These are phyloP conservation scores for Pegoplata infirma DNA, from an alignment of 2,888 invertebrate genomes.

Conservation along the genomic window DNA sequence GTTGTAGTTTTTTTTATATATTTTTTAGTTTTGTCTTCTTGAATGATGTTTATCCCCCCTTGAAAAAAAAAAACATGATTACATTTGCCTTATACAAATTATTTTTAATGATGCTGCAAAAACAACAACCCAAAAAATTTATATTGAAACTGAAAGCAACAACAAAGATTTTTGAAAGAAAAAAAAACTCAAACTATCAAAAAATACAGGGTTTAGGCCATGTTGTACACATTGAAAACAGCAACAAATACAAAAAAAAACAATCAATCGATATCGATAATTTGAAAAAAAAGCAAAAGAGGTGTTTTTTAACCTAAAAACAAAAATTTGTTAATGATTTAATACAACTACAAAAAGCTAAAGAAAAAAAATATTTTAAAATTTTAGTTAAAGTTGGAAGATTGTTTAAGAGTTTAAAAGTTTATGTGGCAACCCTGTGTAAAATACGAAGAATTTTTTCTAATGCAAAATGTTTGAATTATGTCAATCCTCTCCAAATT, in stretches of 20 bases:
- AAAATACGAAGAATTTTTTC: too few relatives aligned
- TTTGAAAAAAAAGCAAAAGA: conserved; percentile 32
- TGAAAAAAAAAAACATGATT: conserved; percentile 38
- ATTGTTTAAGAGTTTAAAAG: too few relatives aligned
- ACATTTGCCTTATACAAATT: conserved; percentile 68
- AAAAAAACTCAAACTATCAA: too few relatives aligned
- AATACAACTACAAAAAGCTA: background rate
- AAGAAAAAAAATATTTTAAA: too few relatives aligned
- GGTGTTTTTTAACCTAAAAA: conserved; percentile 41
- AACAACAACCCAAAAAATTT: conserved; percentile 49
- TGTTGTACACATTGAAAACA: background rate
- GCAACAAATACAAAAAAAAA: conserved; percentile 6
- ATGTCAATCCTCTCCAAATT: too few relatives aligned
- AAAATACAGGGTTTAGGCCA: conserved; percentile 31
- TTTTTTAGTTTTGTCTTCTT: too few relatives aligned
- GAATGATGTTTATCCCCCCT: conserved; percentile 18
- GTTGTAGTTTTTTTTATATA: background rate
- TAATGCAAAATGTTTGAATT: too few relatives aligned
- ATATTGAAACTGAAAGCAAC: conserved; percentile 21
- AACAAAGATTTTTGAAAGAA: background rate
- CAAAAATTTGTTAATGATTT: conserved; percentile 2
- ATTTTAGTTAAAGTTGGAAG: too few relatives aligned
- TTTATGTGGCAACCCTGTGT: too few relatives aligned
- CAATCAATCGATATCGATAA: conserved; percentile 35
- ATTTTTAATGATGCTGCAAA: conserved; percentile 74